Conservation (phyloP, 2,888 invertebrate species). For the Vesta saturnalis region DNA sequence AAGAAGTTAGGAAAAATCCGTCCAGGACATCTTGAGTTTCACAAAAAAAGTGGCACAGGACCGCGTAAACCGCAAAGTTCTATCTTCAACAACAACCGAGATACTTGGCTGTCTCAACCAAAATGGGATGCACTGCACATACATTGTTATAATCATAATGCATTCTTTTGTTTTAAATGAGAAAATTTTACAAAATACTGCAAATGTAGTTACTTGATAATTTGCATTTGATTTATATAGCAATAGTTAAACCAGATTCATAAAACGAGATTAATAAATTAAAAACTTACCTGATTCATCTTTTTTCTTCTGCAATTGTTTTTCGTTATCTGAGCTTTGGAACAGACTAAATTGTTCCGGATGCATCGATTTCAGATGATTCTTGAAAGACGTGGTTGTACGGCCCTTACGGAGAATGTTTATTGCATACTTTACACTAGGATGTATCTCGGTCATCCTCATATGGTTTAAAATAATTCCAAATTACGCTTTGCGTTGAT, state of each 20-base stretch:
- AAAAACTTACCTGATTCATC: not conserved
- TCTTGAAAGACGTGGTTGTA: slow-evolving; percentile 2
- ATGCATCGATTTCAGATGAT: not conserved
- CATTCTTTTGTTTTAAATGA: not conserved
- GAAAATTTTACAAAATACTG: not conserved
- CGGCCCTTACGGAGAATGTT: not conserved
- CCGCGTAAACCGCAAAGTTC: too few relatives aligned
- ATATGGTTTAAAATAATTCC: not conserved
- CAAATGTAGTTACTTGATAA: not conserved
- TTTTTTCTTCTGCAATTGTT: too few relatives aligned
- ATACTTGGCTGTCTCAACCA: too few relatives aligned
- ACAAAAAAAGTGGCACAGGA: too few relatives aligned
- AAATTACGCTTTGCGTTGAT: not conserved
- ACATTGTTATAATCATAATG: not conserved
- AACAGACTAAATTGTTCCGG: not conserved
- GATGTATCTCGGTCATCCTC: not conserved
- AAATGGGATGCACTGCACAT: too few relatives aligned
- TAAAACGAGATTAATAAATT: not conserved
- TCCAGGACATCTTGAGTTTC: too few relatives aligned
- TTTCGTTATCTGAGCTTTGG: not conserved
- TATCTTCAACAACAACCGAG: too few relatives aligned
- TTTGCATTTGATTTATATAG: not conserved
- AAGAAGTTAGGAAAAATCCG: too few relatives aligned
- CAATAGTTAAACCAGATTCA: not conserved
- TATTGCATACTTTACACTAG: not conserved